Base-by-base conservation (phyloP, 2,113 vertebrate genomes). In the Pundamilia nyererei region DNA sequence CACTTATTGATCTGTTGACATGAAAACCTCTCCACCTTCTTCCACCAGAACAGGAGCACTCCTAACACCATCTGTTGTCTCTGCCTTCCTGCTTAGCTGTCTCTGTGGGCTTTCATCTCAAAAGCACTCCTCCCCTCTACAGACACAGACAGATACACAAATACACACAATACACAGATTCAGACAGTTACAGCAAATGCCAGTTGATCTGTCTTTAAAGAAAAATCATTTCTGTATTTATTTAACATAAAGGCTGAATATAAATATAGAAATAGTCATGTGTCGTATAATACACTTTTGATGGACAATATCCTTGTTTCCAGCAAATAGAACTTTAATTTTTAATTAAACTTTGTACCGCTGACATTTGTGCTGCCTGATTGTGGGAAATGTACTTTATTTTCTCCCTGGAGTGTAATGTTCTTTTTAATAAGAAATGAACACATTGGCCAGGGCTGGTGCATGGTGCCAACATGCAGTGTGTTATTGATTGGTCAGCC, bases 1-100 rank as follows among this genome's bases (percentile, higher is more conserved):
- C 49, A n/a, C 53, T 42, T 91, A 93, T 93, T 92, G 87, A 95
- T 95, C 89, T 84, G 89, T 89, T 89, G 91, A 93, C 83, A 89
- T 42, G 3, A 80, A 90, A 86, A 79, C 21, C 60, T 86, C 9
- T 38, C 9, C 35, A 60, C 83, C 80, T 86, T 84, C 60, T 87
- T 83, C 81, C 83, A 11, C 45, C 42, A 24, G 80, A 87, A 79
- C 75, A 84, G 42, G 29, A 91, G 53, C 17, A 6, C 81, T 81
- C 80, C 72, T 83, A 80, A 83, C 83, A 89, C 87, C 89, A 65
- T 87, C 91, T 88, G 82, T 87, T 87, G 83, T 90, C 81, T 86
- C 56, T 54, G 62, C 56, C 62, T 72, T 49, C 21, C 82, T 79
- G 75, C 33, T 53, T 51, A 79, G 45, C 70, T 83, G 58, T 82